These are phyloP conservation scores for Rhagonycha fulva DNA, from an alignment of 2,888 invertebrate species.

Conservation along the genomic window DNA sequence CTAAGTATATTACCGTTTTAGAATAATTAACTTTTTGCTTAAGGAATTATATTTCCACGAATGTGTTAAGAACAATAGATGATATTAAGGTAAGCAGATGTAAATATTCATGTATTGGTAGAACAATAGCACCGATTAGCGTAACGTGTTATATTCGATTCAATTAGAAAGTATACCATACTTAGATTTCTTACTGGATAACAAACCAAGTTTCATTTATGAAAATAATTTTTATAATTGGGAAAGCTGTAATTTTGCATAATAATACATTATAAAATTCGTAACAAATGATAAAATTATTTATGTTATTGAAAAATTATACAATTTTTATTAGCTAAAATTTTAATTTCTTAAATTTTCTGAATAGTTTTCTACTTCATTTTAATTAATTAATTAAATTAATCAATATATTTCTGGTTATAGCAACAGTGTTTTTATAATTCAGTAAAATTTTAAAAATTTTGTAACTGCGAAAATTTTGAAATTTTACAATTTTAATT, in stretches of 20 bases:
- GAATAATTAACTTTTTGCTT: conserved; percentile 38
- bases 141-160: conserved; percentile 37
- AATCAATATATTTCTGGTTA: no score
- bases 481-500: no score
- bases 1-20: conserved; percentile 33
- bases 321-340: no score
- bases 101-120: conserved; percentile 44
- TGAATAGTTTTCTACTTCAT: no score
- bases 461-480: no score
- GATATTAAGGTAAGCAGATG: conserved; percentile 44
- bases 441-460: no score
- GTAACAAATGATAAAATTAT: no score
- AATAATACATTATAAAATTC: not conserved
- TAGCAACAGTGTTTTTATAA: no score
- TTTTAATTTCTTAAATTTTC: no score
- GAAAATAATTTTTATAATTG: conserved; percentile 31
- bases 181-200: conserved; percentile 38
- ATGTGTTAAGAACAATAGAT: conserved; percentile 42
- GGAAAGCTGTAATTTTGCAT: not conserved
- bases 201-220: conserved; percentile 27
- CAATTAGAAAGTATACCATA: conserved; percentile 36
- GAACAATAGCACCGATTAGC: conserved; percentile 44
- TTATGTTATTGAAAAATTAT: no score
- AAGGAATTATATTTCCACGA: conserved; percentile 40
- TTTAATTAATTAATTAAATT: no score